Base-by-base conservation (phyloP, 2,797 vertebrate genomes). In the Anguilla pacifica region DNA sequence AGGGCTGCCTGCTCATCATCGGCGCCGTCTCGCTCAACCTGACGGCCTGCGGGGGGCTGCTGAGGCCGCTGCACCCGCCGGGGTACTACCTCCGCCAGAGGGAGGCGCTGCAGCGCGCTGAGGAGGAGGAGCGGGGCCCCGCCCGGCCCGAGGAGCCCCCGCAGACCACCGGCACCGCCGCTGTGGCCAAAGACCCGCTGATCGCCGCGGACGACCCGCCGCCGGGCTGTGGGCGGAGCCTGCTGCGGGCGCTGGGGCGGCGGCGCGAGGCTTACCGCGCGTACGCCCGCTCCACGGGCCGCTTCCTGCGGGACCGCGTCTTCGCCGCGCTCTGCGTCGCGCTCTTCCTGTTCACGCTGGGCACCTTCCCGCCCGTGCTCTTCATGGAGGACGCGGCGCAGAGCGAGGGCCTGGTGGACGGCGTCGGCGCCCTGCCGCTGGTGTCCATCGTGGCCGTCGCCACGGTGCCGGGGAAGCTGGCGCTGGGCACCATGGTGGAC, bases 311-410 rank as follows among this genome's bases (percentile, higher is more conserved):
- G 89, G 96, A 98, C 94, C 97, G 96, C 94, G 95, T 96, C 17
- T 98, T 99, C 93, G 95, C 96, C 61, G 96, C 97, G 15, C 97
- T 98, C 86, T 98, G 98, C 89, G 93, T 99, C 0, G 96, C 96
- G 57, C 94, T 99, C 89, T 97, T 99, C 88, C 95, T 99, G 43
- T 99, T 98, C 94, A 98, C 98, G 92, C 95, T 99, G 17, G 98
- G 98, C 3, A 96, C 97, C 0, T 99, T 98, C 91, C 97, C 98
- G 46, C 97, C 98, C 5, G 96, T 97, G 1, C 94, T 99, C 85
- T 97, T 99, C 59, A 98, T 99, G 93, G 98, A 99, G 94, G 98
- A 99, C 19, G 96, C 99, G 57, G 98, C 98, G 1, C 97, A 97
- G 91, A 99, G 96, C 89, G 94, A 96, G 83, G 96, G 97, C 46